phyloP scores from a whole-genome alignment of 37 sponge, comb jelly and placozoan genomes.

The Spongilla lacustris region DNA sequence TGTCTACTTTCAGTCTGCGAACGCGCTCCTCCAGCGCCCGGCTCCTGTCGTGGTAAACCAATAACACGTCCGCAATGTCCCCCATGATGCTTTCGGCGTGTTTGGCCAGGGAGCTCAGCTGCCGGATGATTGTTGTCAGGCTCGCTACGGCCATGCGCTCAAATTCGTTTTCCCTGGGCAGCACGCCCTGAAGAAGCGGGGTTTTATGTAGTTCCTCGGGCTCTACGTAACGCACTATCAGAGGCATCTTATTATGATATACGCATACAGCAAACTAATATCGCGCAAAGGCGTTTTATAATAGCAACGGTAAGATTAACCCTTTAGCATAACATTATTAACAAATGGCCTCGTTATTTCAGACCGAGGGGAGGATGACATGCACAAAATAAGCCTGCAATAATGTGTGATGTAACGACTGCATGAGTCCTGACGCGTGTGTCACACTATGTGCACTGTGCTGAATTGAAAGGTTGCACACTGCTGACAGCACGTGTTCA shows the following conservation, averaged over 20 bases:
- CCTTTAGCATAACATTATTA: no score
- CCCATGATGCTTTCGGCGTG: slow-evolving; percentile 52
- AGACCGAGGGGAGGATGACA: no score
- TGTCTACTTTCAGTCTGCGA: slow-evolving; percentile 12
- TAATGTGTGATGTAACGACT: no score
- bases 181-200: slow-evolving; percentile 19
- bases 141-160: slow-evolving; percentile 9
- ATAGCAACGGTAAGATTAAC: no score
- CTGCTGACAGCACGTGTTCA: no score
- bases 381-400: no score
- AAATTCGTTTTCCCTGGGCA: slow-evolving; percentile 3
- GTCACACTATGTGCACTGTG: no score
- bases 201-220: background rate
- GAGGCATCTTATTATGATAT: slow-evolving; percentile 14
- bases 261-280: no score
- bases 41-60: background rate
- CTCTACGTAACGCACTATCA: slow-evolving; percentile 34
- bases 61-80: slow-evolving; percentile 14
- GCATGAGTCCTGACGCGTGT: no score
- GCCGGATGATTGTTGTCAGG: slow-evolving; percentile 25
- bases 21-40: slow-evolving; percentile 15
- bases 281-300: no score
- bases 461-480: no score
- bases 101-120: slow-evolving; percentile 30
- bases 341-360: no score